Percentiles rank a stretch among this genome's conserved stretches.
Evolutionary conservation across 1,140 invertebrate genomes (phyloP).

Genomic region (Gonioctena quinquepunctata): DNA sequence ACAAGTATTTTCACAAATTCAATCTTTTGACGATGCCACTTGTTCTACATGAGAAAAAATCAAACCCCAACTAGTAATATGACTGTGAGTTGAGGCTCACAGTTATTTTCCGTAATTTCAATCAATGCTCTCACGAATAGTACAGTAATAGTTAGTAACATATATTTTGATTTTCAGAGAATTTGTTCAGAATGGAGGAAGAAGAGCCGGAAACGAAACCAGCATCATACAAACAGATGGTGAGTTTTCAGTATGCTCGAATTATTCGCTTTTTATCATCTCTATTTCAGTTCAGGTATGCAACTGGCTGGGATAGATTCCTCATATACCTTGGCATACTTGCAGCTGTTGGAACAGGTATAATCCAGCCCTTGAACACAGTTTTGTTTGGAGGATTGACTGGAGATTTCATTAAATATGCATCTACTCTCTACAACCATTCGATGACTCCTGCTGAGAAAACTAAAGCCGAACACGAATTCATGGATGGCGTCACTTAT

Average conservation of each 20-base stretch:
- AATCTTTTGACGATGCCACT: too few species aligned
- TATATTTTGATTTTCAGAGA: not conserved
- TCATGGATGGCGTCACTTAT: conserved; percentile 54
- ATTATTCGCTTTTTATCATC: not conserved
- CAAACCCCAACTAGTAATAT: too few species aligned
- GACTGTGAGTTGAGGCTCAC: too few species aligned
- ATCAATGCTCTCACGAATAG: too few species aligned
- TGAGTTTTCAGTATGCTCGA: not conserved
- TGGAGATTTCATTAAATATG: conserved; percentile 56
- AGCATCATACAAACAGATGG: conserved; percentile 3
- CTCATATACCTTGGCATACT: conserved; percentile 65
- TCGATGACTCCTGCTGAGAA: not conserved
- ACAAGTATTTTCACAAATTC: too few species aligned
- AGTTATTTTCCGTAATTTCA: not conserved
- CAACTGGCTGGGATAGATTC: conserved; percentile 62
- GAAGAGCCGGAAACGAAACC: not conserved
- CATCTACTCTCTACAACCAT: not conserved
- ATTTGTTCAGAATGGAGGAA: not conserved
- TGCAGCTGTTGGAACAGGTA: conserved; percentile 63
- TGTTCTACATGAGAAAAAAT: too few species aligned
- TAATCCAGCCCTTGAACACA: conserved; percentile 68
- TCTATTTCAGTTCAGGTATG: conserved; percentile 63
- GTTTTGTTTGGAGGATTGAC: conserved; percentile 71
- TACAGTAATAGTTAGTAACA: too few species aligned
- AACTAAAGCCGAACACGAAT: conserved; percentile 31